A percentile compares a stretch with the other conserved stretches of the same genome.
Conservation (phyloP, 2,888 invertebrate species). For the Phytoseiulus persimilis region DNA sequence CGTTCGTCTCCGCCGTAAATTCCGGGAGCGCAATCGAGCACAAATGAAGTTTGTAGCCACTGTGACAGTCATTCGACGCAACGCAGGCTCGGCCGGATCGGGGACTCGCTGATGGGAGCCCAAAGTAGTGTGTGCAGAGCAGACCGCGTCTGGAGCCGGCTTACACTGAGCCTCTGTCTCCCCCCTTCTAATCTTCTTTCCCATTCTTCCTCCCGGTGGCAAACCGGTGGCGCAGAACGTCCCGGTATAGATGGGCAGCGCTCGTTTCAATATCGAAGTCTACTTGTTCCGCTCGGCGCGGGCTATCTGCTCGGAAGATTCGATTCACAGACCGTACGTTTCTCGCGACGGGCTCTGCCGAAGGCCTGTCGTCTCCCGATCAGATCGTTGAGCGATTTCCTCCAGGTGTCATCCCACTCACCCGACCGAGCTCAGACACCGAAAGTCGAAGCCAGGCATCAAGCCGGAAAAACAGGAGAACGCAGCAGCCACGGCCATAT, state of each 20-base stretch:
- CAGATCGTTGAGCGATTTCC: not conserved
- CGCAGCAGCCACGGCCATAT: not conserved
- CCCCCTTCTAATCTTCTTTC: not conserved
- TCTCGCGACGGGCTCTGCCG: not conserved
- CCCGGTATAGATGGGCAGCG: not conserved
- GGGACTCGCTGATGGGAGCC: no score
- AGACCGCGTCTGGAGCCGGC: not conserved
- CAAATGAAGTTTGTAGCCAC: not conserved
- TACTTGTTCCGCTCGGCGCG: not conserved
- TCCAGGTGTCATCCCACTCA: not conserved
- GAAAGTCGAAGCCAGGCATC: not conserved
- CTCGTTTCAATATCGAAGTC: not conserved
- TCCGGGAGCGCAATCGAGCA: not conserved
- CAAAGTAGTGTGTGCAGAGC: no score
- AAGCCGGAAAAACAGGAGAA: not conserved
- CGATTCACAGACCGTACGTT: not conserved
- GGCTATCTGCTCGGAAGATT: not conserved
- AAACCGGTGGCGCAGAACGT: not conserved
- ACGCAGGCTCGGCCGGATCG: not conserved
- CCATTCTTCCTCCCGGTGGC: not conserved
- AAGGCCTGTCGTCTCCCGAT: not conserved
- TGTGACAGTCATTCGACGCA: not conserved
- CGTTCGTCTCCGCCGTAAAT: not conserved
- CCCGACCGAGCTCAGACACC: not conserved
- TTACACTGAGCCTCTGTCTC: not conserved